Evolutionary conservation across 1,140 invertebrate genomes (phyloP).

Genomic region (Nixonia krombeini): DNA sequence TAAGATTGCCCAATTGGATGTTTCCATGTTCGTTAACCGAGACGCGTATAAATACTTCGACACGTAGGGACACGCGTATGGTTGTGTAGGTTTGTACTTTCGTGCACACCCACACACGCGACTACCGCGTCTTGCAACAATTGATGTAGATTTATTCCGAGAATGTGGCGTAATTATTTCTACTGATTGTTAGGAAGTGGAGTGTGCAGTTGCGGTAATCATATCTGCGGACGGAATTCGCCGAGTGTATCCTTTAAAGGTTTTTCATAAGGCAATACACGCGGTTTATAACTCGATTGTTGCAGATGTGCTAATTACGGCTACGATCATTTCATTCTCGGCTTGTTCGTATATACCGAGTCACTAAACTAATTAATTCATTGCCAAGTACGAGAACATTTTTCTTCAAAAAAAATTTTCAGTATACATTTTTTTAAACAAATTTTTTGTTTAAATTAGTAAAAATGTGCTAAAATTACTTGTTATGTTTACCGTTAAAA

Average conservation of each 20-base stretch:
- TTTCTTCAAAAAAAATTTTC: neutral
- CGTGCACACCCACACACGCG: constrained; percentile 13
- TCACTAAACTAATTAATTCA: too few species aligned
- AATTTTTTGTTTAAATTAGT: too few species aligned
- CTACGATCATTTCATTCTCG: too few species aligned
- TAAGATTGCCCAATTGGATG: constrained; percentile 7
- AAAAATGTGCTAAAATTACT: neutral
- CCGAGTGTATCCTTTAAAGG: neutral
- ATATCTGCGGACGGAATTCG: neutral
- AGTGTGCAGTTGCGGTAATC: too few species aligned
- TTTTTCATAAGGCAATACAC: too few species aligned
- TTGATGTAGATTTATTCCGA: constrained; percentile 6
- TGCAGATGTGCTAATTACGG: too few species aligned
- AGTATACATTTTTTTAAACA: too few species aligned
- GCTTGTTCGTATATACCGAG: too few species aligned
- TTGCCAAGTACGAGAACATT: too few species aligned
- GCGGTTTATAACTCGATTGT: too few species aligned
- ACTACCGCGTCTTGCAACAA: neutral
- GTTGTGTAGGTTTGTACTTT: constrained; percentile 11
- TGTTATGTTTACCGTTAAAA: neutral
- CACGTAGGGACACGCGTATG: constrained; percentile 17
- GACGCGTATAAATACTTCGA: constrained; percentile 43
- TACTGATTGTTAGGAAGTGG: constrained; percentile 13
- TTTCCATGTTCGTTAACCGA: constrained; percentile 39
- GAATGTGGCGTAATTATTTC: constrained; percentile 23